Conservation (phyloP, 2,888 invertebrate genomes). For the Blera fallax region DNA sequence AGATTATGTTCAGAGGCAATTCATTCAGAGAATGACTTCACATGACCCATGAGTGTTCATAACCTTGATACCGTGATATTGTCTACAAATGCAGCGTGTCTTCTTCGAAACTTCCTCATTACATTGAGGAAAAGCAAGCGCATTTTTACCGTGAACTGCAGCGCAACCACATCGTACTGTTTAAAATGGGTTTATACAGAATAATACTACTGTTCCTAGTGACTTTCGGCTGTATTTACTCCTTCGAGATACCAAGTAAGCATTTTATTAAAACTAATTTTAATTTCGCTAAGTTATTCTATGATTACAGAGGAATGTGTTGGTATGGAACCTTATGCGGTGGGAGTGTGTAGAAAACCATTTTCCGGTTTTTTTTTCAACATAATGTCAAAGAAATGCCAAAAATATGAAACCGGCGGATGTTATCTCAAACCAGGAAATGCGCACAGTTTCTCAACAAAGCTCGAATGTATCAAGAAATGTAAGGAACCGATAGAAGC, state of each 20-base stretch:
- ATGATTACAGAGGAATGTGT: constrained; percentile 37
- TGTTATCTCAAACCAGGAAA: constrained; percentile 46
- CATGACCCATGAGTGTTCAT: background rate
- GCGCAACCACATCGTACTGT: constrained; percentile 1
- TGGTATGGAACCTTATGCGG: constrained; percentile 38
- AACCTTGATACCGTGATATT: constrained; percentile 28
- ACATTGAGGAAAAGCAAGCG: background rate
- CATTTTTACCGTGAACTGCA: constrained; percentile 17
- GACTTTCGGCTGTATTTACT: background rate
- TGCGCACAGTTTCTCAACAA: constrained; percentile 38
- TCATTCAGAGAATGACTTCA: background rate
- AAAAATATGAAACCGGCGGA: constrained; percentile 43
- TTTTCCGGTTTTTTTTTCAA: constrained; percentile 46
- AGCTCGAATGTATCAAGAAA: constrained; percentile 38
- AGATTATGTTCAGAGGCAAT: constrained; percentile 8
- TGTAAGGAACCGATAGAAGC: constrained; percentile 46
- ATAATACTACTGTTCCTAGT: background rate
- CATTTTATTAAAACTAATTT: background rate
- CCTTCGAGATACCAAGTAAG: constrained; percentile 52
- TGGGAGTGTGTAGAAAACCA: constrained; percentile 47
- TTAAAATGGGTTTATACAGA: constrained; percentile 33
- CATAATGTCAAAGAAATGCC: constrained; percentile 34
- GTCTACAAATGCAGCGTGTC: background rate
- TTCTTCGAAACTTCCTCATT: background rate
- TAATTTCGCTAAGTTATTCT: background rate